Base-by-base conservation (phyloP, 2,797 vertebrate species). In the Sarcophilus harrisii region DNA sequence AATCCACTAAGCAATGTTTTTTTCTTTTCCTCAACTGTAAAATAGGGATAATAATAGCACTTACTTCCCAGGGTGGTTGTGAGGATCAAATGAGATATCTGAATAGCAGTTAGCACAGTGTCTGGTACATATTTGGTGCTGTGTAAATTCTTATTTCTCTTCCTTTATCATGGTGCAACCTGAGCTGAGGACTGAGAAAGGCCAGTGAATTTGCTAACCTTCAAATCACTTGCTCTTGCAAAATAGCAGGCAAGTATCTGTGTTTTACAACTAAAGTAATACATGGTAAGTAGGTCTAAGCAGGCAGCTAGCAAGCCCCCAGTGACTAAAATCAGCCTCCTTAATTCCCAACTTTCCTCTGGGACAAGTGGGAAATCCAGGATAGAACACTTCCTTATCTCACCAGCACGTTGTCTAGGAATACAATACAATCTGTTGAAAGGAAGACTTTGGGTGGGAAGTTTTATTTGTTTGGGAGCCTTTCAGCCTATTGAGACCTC, bases 391-490 rank as follows among this genome's bases (percentile, higher is more conserved):
- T 96, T 93, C 94, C 90, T 95, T 96, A 97, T 94, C 94, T 95
- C 95, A 93, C 81, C 59, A 96, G 81, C 94, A 95, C 96, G 38
- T 95, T 92, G 95, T 58, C 93, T 92, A 96, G 91, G 93, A 96
- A 96, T 52, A 87, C 90, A 93, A 92, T 55, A 91, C 24, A 55
- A 92, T 96, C 94, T 96, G 90, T 91, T 95, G 94, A 92, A 95
- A 97, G 60, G 95, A 93, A 93, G 94, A 96, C 93, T 97, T 97
- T 94, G 95, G 92, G 92, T 87, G 90, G 91, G 92, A 97, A 94
- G 87, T 95, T 97, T 96, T 96, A 96, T 96, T 97, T 97, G 96
- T 97, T 96, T 97, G 96, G 92, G 66, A 97, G 94, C 12, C 90
- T 94, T 95, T 29, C 93, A 92, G 96, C 97, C 97, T 97, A 90